phyloP scores from a whole-genome alignment of 2,113 vertebrate genomes.

The Ceyx cyanopectus region DNA sequence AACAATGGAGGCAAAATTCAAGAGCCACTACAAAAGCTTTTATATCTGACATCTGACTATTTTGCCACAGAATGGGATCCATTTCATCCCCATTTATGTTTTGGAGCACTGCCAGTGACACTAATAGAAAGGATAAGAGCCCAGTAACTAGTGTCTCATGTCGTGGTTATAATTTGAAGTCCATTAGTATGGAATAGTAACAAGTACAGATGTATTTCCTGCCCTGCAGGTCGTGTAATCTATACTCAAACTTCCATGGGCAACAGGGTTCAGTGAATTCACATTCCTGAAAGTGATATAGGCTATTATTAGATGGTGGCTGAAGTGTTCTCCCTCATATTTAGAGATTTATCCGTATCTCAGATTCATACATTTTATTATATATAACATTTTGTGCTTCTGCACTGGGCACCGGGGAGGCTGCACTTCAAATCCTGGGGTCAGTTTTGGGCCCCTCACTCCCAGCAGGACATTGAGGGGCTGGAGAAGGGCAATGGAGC shows the following conservation, averaged over 20 bases:
- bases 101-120: not conserved
- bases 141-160: not conserved
- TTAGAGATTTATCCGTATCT: not conserved
- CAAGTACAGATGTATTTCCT: not conserved
- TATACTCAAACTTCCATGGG: not conserved
- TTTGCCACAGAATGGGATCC: constrained; percentile 3
- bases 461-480: no score
- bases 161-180: not conserved
- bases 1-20: not conserved
- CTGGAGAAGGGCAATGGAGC: no score
- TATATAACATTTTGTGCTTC: not conserved
- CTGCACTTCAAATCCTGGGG: no score
- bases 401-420: no score
- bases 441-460: no score
- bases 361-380: not conserved
- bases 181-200: not conserved
- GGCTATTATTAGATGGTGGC: not conserved
- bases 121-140: not conserved
- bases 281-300: not conserved
- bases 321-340: not conserved
- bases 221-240: not conserved
- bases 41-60: not conserved
- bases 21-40: not conserved
- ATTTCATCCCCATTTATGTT: constrained; percentile 3
- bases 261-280: not conserved